Evolutionary conservation across 1,140 invertebrate genomes (phyloP).

Genomic region (Lucilia sericata): DNA sequence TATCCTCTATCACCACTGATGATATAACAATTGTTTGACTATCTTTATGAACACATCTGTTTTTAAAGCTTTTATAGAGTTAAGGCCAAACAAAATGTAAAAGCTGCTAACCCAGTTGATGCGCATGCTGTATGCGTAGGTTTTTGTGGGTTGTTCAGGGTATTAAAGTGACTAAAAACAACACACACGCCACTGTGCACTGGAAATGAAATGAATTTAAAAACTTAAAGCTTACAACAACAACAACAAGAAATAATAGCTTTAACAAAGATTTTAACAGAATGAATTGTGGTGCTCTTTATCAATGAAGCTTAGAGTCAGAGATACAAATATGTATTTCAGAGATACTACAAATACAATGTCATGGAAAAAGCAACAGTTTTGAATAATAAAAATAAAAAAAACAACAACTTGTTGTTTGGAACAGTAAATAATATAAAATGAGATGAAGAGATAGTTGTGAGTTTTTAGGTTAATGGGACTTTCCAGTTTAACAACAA

Average conservation of each 20-base stretch:
- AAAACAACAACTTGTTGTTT: not conserved
- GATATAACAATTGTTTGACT: no score
- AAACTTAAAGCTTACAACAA: not conserved
- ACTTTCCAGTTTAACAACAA: not conserved
- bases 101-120: not conserved
- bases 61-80: not conserved
- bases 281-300: not conserved
- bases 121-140: not conserved
- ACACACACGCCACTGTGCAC: not conserved
- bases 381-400: not conserved
- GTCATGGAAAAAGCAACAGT: not conserved
- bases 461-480: slow-evolving; percentile 2
- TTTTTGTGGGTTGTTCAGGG: not conserved
- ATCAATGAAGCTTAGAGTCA: not conserved
- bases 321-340: not conserved
- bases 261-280: not conserved
- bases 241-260: not conserved
- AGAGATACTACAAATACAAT: not conserved
- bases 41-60: not conserved
- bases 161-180: not conserved
- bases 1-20: no score
- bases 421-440: not conserved
- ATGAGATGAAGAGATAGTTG: not conserved
- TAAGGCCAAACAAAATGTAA: not conserved
- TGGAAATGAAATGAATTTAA: not conserved